A percentile compares a stretch with the other conserved stretches of the same genome.
phyloP scores from a whole-genome alignment of 2,888 invertebrate genomes.

The Xanthia togata region DNA sequence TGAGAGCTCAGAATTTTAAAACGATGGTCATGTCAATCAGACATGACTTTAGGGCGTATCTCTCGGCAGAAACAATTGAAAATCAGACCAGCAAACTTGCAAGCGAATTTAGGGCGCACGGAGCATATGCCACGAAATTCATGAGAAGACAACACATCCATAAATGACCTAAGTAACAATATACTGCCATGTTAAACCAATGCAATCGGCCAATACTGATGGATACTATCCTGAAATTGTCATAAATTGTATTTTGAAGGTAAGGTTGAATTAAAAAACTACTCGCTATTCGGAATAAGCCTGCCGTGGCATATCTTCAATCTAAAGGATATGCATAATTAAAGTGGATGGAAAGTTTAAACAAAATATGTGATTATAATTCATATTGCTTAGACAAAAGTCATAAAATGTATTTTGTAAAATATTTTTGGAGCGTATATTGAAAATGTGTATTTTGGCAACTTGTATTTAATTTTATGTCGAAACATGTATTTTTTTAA shows the following conservation, averaged over 20 bases:
- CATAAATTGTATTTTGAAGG: background rate
- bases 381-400: background rate
- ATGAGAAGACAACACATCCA: background rate
- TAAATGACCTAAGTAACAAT: background rate
- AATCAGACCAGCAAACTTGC: background rate
- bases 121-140: background rate
- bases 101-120: background rate
- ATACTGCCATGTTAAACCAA: background rate
- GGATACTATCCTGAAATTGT: background rate
- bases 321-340: background rate
- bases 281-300: background rate
- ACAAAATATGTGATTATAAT: conserved; percentile 20
- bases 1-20: background rate
- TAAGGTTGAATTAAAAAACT: background rate
- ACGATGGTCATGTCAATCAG: no score
- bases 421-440: conserved; percentile 23
- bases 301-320: background rate
- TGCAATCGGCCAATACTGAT: background rate
- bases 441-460: conserved; percentile 20
- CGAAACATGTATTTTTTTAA: background rate
- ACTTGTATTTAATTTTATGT: background rate
- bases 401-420: conserved; percentile 40
- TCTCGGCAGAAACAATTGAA: conserved; percentile 2
- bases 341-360: background rate
- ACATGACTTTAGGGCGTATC: background rate